Base-by-base conservation (phyloP, 2,113 vertebrate genomes). In the Panurus biarmicus region DNA sequence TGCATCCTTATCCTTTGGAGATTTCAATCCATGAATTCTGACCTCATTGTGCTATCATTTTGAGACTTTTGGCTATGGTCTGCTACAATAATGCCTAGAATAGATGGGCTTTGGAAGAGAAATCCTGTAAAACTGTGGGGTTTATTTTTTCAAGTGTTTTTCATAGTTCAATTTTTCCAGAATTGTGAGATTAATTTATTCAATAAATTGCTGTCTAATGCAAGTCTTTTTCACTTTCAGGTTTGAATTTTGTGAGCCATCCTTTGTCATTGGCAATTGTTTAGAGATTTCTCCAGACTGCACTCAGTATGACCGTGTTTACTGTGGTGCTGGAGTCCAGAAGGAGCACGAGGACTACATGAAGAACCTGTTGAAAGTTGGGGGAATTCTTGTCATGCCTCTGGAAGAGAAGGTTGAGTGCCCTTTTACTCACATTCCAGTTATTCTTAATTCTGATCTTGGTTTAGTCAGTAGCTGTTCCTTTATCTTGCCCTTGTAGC, bases 241-340 rank as follows among this genome's bases (percentile, higher is more conserved):
- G 56, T 99, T 99, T 96, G 99, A 99, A 95, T 99, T 99, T 93
- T 99, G 99, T 44, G 99, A 99, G 96, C 99, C 99, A 0, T 98
- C 98, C 28, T 99, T 99, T 64, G 99, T 99, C 70, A 98, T 95
- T 40, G 99, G 99, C 10, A 99, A 99, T 93, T 99, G 99, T 60
- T 97, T 99, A 82, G 99, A 99, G 97, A 98, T 99, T 38, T 98
- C 98, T 56, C 98, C 98, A 1, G 99, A 99, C 81, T 98, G 98
- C 75, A 98, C 98, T 50, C 98, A 99, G 96, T 99, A 99, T 25
- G 99, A 99, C 93, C 94, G 99, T 35, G 99, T 99, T 19, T 99
- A 99, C 96, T 99, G 99, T 29, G 99, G 99, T 6, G 99, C 99
- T 8, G 99, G 99, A 2, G 99, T 99, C 29, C 99, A 99, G 97